phyloP scores from a whole-genome alignment of 2,797 vertebrate species.

The Psittacula derbiana region DNA sequence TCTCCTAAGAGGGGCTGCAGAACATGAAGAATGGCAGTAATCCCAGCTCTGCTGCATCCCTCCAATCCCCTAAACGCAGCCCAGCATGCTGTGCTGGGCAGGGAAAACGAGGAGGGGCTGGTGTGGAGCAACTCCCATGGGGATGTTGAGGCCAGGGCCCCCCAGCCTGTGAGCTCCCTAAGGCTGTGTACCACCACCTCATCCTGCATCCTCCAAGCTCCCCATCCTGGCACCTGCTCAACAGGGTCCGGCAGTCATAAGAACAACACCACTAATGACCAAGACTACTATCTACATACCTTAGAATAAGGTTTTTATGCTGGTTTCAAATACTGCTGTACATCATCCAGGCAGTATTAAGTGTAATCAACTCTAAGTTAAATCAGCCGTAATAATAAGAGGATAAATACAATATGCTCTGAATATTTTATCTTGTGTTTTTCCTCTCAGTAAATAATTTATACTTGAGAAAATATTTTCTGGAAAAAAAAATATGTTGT shows the following conservation, averaged over 20 bases:
- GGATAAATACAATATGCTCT: background rate
- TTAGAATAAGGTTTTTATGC: too few species aligned
- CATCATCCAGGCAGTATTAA: background rate
- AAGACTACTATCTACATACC: rapidly evolving
- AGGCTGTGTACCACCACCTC: rapidly evolving
- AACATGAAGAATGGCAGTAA: rapidly evolving
- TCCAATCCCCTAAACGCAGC: rapidly evolving
- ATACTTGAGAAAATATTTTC: background rate
- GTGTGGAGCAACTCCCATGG: rapidly evolving
- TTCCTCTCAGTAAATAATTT: background rate
- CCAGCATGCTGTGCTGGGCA: background rate
- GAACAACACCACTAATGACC: rapidly evolving
- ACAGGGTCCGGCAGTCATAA: too few species aligned
- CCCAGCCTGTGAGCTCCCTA: background rate
- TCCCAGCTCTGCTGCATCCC: rapidly evolving
- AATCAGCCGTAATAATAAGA: background rate
- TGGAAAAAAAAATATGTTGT: background rate
- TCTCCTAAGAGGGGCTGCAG: background rate
- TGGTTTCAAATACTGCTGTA: background rate
- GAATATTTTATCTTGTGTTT: background rate
- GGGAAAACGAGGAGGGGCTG: background rate
- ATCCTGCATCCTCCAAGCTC: rapidly evolving
- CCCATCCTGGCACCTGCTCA: rapidly evolving
- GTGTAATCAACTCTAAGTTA: background rate
- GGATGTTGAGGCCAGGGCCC: background rate